Base-by-base conservation (phyloP, 1,140 invertebrate genomes). In the Drosophila equinoxialis region DNA sequence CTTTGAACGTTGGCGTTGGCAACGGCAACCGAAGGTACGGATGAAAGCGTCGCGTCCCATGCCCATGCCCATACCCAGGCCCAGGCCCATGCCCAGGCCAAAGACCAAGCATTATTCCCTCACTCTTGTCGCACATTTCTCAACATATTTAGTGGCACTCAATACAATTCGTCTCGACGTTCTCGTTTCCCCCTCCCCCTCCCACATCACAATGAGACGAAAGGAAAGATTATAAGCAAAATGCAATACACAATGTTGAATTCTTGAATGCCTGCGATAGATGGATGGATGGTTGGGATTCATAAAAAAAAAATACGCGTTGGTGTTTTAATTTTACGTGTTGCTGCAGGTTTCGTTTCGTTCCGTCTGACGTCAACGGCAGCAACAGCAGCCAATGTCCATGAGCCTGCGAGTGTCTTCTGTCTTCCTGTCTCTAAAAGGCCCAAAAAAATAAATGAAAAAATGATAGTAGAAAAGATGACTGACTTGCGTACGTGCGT, bases 111-210 rank as follows among this genome's bases (percentile, higher is more conserved):
- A 78, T 72, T 75, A 74, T 70, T 64, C 69, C 33, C 61, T 60
- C 64, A 55, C 63, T 69, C 64, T 70, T 65, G 45, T 78, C 77
- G 71, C 87, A 86, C 82, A 90, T 81, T 85, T 90, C 78, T 86
- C 82, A 90, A 79, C 86, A 85, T 90, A 81, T 82, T 90, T 84
- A 90, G 85, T 85, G 81, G 68, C 84, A 85, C 86, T 91, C 89
- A 91, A 91, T 91, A 90, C 83, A 90, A 91, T 89, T 81, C 83
- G 74, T 84, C 68, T 73, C 79, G 78, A 67, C 68, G 74, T 48
- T 57, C 23, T 48, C 42, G 62, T 26, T 65, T 11, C 8, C 20
- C 42, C 51, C 23, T 23, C 2, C 23, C 23, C 55, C 80, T 65
- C 58, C 63, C 63, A 74, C 65, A 33, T 45, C 58, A 42, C 23